Evolutionary conservation across 2,888 invertebrate genomes (phyloP), one percentile per base, ranked within the genome.

Genomic region (Lamellibrachia satsuma): DNA sequence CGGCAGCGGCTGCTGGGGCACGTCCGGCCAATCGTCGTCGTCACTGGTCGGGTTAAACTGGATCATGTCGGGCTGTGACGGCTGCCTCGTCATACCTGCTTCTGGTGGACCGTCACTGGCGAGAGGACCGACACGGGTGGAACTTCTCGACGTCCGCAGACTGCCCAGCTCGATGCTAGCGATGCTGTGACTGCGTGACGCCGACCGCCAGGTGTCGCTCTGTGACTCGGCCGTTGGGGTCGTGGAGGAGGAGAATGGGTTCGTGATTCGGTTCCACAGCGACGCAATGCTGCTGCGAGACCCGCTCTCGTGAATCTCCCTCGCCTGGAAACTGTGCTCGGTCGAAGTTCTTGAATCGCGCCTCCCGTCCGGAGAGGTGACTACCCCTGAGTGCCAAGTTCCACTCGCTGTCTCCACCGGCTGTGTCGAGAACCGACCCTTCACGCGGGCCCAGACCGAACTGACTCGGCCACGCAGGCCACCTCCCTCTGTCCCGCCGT

Each of bases 181-280:
- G 75, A 75, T 75, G 75, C 75, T 75, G 22, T 75, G 75, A n/a
- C 22, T 75, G 75, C 75, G 75, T 6, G 75, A 75, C 75, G 75
- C 75, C 75, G 75, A 75, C 75, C 75, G 75, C 75, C 75, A 75
- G 75, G 75, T 75, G 75, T 22, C 75, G 22, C 75, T n/a, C 75
- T 75, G 75, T 22, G 75, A 22, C 4, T 75, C 75, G 3, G 3
- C 22, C 22, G 4, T 75, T 11, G 75, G 6, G 75, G 15, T 22
- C 75, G 75, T 75, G 6, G 75, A 75, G 22, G 75, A 75, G 22
- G 75, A 75, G 75, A 75, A 75, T n/a, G 75, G 22, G 75, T 75
- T 75, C 75, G 75, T 75, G 75, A 75, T 75, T 75, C 75, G 75
- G 75, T 22, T 75, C 75, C 75, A 75, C 22, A 75, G 75, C 75